Evolutionary conservation across 2,797 vertebrate genomes (phyloP), one percentile per base, ranked within the genome.

Genomic region (Hirundo rustica): DNA sequence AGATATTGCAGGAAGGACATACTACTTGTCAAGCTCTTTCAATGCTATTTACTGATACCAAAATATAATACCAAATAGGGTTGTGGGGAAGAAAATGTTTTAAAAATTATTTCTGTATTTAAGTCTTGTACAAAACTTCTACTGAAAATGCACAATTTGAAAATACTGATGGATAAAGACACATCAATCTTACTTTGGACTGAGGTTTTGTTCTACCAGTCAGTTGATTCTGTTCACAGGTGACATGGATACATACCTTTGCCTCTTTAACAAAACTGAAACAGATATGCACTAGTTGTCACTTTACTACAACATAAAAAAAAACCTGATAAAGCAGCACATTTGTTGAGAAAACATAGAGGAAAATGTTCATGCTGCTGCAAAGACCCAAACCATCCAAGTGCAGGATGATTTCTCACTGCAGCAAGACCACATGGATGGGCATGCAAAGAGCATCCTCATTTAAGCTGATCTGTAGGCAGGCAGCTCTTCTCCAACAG

Each of bases 401-500:
- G 64, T 13, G 51, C 53, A 74, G 48, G 42, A 68, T 60, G 85
- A 89, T 70, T 85, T 87, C 77, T 92, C 38, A 67, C 34, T 77
- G 64, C 42, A 92, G 57, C 48, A 93, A 79, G 70, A 86, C 62
- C 42, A 85, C 85, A 51, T 2, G 38, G 76, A 64, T 3, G 27
- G 70, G 85, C 74, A 65, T 26, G 53, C 79, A 93, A 95, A 92
- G 66, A 93, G 85, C 64, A 85, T 74, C 57, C 89, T 71, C 44
- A 90, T 93, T 79, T 79, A 70, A 76, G 44, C 38, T 79, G 48
- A 94, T 84, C 76, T 90, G 76, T 57, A 90, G 50, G 85, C 93
- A 96, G 80, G 54, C 26, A 82, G 40, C 60, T 88, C 26, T 50
- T 73, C 74, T 86, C 53, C 58, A 90, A 54, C 25, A 83, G 67